Evolutionary conservation across 1,140 invertebrate species (phyloP), one percentile per base, ranked within the genome.

Genomic region (Aphelinus atriplicis): DNA sequence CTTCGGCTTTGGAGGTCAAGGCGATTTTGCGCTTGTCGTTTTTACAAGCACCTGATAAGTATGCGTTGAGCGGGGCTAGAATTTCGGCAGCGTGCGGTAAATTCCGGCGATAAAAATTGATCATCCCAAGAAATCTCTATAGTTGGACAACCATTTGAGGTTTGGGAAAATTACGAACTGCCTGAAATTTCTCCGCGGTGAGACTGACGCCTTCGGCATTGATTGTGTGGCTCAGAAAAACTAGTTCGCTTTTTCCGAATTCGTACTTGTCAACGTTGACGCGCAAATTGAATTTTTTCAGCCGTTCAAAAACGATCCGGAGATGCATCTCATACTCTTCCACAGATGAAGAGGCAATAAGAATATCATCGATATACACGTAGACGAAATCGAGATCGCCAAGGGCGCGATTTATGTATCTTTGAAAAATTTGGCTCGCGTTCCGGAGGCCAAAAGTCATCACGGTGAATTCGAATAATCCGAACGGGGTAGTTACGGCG

Each of bases 401-500:
- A 3, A 76, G 26, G 56, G 65, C 70, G 6, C 26, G 2, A n/a
- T 63, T n/a, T 3, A 75, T 9, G n/a, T 61, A 70, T 43, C 61
- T 5, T 4, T 73, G 71, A 43, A 73, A 73, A 7, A 63, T 66
- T 58, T 73, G 71, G 51, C 46, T 51, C 1, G 71, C 71, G 46
- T 73, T 73, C 10, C 64, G 3, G 26, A 73, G 53, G 3, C 71
- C 71, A 45, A 73, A 73, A 3, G 63, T 66, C 53, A 65, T 66
- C 2, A 9, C 53, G 0, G 43, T 26, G 10, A 47, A 60, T 26
- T 73, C 71, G 46, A 58, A 66, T 2, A 81, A 71, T 81, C 87
- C 51, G 57, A 84, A 86, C 7, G 84, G 81, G 42, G 86, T 87
- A 1, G 77, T 81, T 7, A 79, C 62, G 2, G 78, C 75, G 3